Base-by-base conservation (phyloP, 2,797 vertebrate genomes). In the Schizothorax lantsangensis region DNA sequence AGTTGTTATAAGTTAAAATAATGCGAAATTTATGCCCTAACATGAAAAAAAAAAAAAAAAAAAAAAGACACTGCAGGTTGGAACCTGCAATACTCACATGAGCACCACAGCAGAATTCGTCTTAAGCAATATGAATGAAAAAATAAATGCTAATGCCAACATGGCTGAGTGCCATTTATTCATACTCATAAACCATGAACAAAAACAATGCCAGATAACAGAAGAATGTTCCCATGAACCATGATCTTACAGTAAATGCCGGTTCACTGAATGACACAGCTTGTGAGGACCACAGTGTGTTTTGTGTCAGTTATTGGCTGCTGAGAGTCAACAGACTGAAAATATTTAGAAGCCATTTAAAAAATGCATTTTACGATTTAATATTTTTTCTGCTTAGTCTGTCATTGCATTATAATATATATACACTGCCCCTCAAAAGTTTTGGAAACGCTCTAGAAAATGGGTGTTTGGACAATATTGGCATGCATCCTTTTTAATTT, bases 151-250 rank as follows among this genome's bases (percentile, higher is more conserved):
- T 7, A 8, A 52, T 75, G 73, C 30, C 10, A 54, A 7, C 49
- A 38, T 38, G 30, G 30, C 14, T 36, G 49, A 77, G 47, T 77
- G 49, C 21, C 19, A 38, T 54, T 21, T 36, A 23, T 36, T 77
- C 30, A 36, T 14, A 0, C 2, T 23, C n/a, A 47, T 17, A 15
- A 23, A 36, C 10, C 30, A 38, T 38, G 10, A 78, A 78, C 30
- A 78, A 78, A 78, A 57, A 38, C 49, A 15, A 77, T 14, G 1
- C 30, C 30, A 77, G 49, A 77, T 77, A 36, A 78, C 12, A 57
- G 11, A 57, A n/a, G 19, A n/a, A 9, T 10, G 40, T 43, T 43
- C 40, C 40, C 3, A 78, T 15, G 49, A 78, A 23, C 12, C 1
- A 38, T 14, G 33, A 57, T 38, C 74, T 21, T 57, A 36, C 17